Conservation (phyloP, 2,888 invertebrate genomes). For the Xanthorhoe designata region DNA sequence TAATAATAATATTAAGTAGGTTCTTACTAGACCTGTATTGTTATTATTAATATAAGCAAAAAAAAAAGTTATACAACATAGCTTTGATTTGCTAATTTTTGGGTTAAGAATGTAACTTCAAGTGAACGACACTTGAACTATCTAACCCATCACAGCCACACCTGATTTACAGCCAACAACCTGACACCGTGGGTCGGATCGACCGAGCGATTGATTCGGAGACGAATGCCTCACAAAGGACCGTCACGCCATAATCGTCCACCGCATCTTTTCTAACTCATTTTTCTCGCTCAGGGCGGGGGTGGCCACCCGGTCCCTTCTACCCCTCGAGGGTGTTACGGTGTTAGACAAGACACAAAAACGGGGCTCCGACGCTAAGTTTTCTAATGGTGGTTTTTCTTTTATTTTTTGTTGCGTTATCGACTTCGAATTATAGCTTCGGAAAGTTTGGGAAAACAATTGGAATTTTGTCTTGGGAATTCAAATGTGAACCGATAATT, state of each 20-base stretch:
- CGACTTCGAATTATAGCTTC: constrained; percentile 45
- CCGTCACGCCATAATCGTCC: constrained; percentile 80
- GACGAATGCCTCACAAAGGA: constrained; percentile 79
- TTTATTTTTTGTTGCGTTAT: constrained; percentile 49
- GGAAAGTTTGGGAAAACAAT: not conserved
- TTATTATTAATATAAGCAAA: no score
- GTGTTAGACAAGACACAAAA: constrained; percentile 86
- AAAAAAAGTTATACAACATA: no score
- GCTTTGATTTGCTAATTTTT: no score
- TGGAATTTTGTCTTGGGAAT: not conserved
- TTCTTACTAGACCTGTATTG: no score
- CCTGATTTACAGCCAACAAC: constrained; percentile 26
- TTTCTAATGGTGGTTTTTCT: constrained; percentile 74
- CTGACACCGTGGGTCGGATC: constrained; percentile 44
- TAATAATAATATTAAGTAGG: no score
- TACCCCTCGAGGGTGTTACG: constrained; percentile 71
- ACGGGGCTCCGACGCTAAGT: constrained; percentile 71
- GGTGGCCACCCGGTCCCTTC: constrained; percentile 46
- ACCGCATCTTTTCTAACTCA: constrained; percentile 85
- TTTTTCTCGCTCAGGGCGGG: constrained; percentile 80
- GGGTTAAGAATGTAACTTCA: no score
- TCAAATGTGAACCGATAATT: not conserved
- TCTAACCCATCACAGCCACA: constrained; percentile 18
- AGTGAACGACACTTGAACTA: not conserved
- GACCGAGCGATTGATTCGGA: constrained; percentile 74